Evolutionary conservation across 2,797 vertebrate genomes (phyloP).

Genomic region (Cirrhinus mrigala): DNA sequence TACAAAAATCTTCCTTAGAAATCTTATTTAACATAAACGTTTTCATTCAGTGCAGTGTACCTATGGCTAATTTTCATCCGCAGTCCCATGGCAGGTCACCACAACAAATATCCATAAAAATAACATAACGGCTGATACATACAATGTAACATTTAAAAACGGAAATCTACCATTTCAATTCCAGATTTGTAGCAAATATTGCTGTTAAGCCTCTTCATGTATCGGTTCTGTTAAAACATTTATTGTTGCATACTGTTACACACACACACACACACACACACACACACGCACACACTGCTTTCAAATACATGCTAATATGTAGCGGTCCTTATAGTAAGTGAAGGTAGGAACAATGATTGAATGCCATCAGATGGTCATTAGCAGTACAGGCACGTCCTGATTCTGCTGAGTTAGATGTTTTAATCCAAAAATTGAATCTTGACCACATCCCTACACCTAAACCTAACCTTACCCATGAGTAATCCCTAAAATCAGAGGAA

Average conservation of each 20-base stretch:
- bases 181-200: background rate
- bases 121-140: background rate
- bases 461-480: too few species aligned
- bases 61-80: background rate
- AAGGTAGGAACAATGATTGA: background rate
- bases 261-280: too few species aligned
- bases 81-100: background rate
- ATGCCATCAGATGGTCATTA: background rate
- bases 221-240: background rate
- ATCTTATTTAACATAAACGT: background rate
- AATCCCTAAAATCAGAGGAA: too few species aligned
- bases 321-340: background rate
- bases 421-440: too few species aligned
- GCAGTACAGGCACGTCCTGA: too few species aligned
- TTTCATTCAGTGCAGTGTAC: background rate
- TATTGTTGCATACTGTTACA: background rate
- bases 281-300: too few species aligned
- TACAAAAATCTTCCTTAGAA: background rate
- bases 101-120: background rate
- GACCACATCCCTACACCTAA: too few species aligned
- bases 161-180: background rate
- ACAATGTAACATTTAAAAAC: background rate
- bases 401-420: too few species aligned
- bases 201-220: too few species aligned
- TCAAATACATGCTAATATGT: background rate